These are phyloP conservation scores for Zoanthus sansibaricus DNA, from an alignment of 92 coral and sea anemone species.

Conservation along the genomic window DNA sequence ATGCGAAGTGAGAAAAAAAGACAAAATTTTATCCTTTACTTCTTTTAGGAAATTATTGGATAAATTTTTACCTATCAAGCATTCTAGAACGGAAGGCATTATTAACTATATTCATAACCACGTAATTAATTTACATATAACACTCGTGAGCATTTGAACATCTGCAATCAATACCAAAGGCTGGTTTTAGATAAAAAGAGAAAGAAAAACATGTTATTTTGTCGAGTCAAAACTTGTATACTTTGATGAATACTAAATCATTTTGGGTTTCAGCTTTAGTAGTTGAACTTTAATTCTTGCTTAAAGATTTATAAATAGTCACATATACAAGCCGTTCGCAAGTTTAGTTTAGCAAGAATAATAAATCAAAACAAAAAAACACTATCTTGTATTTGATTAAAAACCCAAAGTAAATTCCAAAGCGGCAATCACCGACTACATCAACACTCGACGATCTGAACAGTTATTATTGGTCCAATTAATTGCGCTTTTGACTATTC, in stretches of 20 bases:
- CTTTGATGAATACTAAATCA: not conserved
- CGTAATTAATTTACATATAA: not conserved
- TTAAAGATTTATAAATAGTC: no score
- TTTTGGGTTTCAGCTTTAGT: not conserved
- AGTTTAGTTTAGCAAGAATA: no score
- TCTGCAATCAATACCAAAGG: not conserved
- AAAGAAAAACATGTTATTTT: not conserved
- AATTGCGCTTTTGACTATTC: no score
- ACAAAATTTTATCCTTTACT: not conserved
- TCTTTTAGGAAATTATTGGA: conserved; percentile 23
- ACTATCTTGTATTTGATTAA: no score
- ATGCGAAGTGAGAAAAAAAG: not conserved
- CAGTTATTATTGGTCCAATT: no score
- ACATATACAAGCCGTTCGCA: no score
- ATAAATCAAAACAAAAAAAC: no score
- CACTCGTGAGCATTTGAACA: conserved; percentile 19
- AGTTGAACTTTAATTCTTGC: no score
- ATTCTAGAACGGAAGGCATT: conserved; percentile 26
- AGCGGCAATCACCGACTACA: no score
- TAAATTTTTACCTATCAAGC: conserved; percentile 11
- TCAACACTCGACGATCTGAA: no score
- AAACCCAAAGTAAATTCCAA: no score
- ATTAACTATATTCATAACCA: not conserved
- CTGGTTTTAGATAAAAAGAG: not conserved
- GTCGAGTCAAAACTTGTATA: not conserved